A percentile compares a stretch with the other conserved stretches of the same genome.
Evolutionary conservation across 2,888 invertebrate genomes (phyloP).

Genomic region (Acrocera orbiculus): DNA sequence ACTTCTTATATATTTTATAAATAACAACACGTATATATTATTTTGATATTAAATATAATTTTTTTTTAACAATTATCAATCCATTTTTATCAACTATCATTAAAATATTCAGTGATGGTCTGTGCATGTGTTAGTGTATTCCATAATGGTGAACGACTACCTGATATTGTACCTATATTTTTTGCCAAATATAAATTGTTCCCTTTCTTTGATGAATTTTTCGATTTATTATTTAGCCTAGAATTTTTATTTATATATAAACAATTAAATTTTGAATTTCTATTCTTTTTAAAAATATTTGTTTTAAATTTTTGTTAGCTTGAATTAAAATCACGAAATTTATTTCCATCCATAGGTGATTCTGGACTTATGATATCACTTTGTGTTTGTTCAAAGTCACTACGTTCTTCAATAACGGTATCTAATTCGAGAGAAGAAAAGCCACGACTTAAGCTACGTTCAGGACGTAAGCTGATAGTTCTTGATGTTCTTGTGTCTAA

Average conservation of each 20-base stretch:
- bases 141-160: constrained; percentile 62
- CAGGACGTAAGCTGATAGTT: constrained; percentile 43
- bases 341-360: constrained; percentile 26
- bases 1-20: too few species aligned
- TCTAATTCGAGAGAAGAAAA: constrained; percentile 64
- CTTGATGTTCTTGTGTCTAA: constrained; percentile 37
- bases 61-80: too few species aligned
- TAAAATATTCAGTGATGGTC: constrained; percentile 31
- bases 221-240: not conserved
- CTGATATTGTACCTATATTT: constrained; percentile 25
- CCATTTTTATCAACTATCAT: constrained; percentile 7
- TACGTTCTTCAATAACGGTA: constrained; percentile 68
- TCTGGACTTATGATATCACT: constrained; percentile 30
- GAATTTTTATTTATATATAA: not conserved
- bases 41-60: too few species aligned
- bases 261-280: not conserved
- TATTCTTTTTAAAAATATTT: not conserved
- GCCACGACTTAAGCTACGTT: constrained; percentile 51
- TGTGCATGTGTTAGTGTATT: constrained; percentile 62
- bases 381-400: constrained; percentile 56
- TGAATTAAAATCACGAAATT: constrained; percentile 26
- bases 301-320: constrained; percentile 14
- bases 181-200: not conserved
- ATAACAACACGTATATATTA: too few species aligned
- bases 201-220: too few species aligned